Evolutionary conservation across 2,797 vertebrate species (phyloP).

Genomic region (Perodicticus potto): DNA sequence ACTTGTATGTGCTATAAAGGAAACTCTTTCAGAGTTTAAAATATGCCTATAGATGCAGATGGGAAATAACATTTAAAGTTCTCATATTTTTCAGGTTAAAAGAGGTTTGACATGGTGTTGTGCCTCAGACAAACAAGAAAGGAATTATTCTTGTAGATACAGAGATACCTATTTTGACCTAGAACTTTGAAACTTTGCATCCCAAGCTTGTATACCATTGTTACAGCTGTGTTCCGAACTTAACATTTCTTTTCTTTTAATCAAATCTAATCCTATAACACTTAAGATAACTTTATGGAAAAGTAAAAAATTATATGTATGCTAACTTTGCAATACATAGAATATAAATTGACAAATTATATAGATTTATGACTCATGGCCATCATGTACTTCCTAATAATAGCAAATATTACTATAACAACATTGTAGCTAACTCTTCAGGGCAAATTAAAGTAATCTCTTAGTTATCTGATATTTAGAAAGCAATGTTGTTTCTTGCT

Average conservation of each 20-base stretch:
- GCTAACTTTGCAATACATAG: not conserved
- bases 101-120: not conserved
- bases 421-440: not conserved
- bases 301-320: not conserved
- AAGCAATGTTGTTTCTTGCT: not conserved
- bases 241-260: not conserved
- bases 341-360: not conserved
- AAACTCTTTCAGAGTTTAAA: not conserved
- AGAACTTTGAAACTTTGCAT: not conserved
- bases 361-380: not conserved
- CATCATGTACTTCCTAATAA: not conserved
- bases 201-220: not conserved
- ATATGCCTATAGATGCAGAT: not conserved
- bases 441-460: not conserved
- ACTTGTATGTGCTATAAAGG: not conserved
- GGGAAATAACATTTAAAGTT: not conserved
- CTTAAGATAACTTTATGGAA: not conserved
- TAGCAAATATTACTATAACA: not conserved
- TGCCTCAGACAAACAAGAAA: not conserved
- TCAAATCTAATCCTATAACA: not conserved
- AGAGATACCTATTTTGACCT: not conserved
- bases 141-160: not conserved
- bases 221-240: not conserved
- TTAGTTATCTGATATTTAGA: not conserved
- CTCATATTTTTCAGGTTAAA: not conserved